Percentiles rank a stretch among this genome's conserved stretches.
Evolutionary conservation across 1,140 invertebrate species (phyloP).

Genomic region (Coenobita brevimanus): DNA sequence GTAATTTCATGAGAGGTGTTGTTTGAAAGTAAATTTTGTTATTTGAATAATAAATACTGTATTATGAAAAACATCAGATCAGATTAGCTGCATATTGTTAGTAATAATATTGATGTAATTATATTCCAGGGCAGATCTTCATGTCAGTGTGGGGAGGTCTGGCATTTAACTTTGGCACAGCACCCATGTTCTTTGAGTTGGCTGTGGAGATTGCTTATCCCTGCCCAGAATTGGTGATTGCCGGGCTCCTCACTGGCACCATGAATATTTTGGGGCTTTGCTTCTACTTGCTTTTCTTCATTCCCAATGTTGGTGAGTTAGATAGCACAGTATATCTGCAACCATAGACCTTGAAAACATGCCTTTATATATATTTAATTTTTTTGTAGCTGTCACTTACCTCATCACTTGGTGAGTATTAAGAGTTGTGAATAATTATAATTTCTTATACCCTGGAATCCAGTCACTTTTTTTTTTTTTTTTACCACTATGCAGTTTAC

Average conservation of each 20-base stretch:
- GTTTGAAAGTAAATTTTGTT: no score
- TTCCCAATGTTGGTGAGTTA: constrained; percentile 38
- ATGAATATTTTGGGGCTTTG: constrained; percentile 32
- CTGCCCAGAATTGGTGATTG: constrained; percentile 39
- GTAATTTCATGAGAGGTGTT: no score
- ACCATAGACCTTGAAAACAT: no score
- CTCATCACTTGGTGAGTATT: no score
- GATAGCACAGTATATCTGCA: not conserved
- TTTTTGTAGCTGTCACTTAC: no score
- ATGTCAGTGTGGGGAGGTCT: constrained; percentile 2
- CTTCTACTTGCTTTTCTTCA: constrained; percentile 46
- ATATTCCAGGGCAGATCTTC: constrained; percentile 44
- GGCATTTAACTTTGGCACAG: constrained; percentile 13
- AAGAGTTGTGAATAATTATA: no score
- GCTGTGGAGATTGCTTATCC: constrained; percentile 53
- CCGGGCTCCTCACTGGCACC: constrained; percentile 32
- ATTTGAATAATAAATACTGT: not conserved
- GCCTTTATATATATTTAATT: no score
- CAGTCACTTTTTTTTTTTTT: no score
- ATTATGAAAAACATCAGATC: not conserved
- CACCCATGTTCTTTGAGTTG: constrained; percentile 49
- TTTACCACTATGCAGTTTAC: no score
- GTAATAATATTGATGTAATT: not conserved
- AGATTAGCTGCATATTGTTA: not conserved
- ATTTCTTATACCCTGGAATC: no score